These are phyloP conservation scores for Cosmia trapezina DNA, from an alignment of 2,888 invertebrate genomes.

Conservation along the genomic window DNA sequence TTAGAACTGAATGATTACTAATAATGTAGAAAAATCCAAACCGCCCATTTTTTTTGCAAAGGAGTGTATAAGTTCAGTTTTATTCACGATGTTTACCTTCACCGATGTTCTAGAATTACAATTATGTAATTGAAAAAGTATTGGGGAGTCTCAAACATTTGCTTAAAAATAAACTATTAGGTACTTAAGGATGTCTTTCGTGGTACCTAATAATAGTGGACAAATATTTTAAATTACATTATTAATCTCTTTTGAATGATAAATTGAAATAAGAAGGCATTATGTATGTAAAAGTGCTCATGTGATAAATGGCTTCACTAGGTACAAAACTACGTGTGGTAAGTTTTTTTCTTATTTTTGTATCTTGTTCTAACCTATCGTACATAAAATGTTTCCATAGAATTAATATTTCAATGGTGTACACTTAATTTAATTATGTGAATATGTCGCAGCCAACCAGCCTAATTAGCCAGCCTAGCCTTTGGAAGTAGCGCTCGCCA, in stretches of 20 bases:
- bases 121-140: not conserved
- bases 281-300: not conserved
- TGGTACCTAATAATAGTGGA: too few relatives aligned
- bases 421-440: not conserved
- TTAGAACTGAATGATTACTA: too few relatives aligned
- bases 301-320: too few relatives aligned
- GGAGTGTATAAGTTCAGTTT: not conserved
- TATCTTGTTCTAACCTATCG: not conserved
- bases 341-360: not conserved
- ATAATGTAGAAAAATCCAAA: too few relatives aligned
- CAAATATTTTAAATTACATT: not conserved
- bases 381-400: not conserved
- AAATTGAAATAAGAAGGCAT: not conserved
- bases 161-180: too few relatives aligned
- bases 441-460: too few relatives aligned
- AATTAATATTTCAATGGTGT: not conserved
- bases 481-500: too few relatives aligned
- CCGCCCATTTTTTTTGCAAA: too few relatives aligned
- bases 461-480: too few relatives aligned
- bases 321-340: not conserved
- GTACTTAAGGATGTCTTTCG: too few relatives aligned
- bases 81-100: not conserved
- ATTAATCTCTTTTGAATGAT: not conserved
- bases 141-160: too few relatives aligned
- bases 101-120: not conserved